Conservation (phyloP, 1,140 invertebrate genomes). For the Drosophila melanica region DNA sequence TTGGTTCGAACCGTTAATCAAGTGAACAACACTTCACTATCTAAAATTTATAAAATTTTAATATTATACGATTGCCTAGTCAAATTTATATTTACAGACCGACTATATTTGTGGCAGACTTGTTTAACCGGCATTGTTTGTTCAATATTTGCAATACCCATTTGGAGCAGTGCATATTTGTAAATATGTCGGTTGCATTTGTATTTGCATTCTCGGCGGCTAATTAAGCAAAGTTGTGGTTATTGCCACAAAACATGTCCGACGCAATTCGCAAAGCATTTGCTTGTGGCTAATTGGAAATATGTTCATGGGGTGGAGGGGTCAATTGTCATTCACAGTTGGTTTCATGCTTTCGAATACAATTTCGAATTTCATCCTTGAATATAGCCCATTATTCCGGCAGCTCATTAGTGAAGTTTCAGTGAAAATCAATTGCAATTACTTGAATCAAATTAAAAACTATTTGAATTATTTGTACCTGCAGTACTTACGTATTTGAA, state of each 20-base stretch:
- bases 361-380: not conserved
- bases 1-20: too few species aligned
- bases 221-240: constrained; percentile 31
- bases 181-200: constrained; percentile 11
- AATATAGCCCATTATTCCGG: not conserved
- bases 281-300: constrained; percentile 26
- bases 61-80: too few species aligned
- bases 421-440: not conserved
- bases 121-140: too few species aligned
- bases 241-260: constrained; percentile 20
- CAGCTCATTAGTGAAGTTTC: not conserved
- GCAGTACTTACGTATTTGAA: not conserved
- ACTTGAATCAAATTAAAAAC: not conserved
- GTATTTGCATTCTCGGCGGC: constrained; percentile 1
- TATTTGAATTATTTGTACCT: not conserved
- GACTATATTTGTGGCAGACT: too few species aligned
- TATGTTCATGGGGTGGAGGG: not conserved
- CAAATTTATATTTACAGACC: too few species aligned
- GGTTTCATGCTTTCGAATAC: not conserved
- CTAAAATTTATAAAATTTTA: too few species aligned
- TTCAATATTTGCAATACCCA: not conserved
- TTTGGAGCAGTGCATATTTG: not conserved
- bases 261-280: constrained; percentile 11
- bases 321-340: too few species aligned
- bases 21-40: too few species aligned